These are phyloP conservation scores for Drosophila cardini DNA, from an alignment of 1,140 invertebrate genomes.

Conservation along the genomic window DNA sequence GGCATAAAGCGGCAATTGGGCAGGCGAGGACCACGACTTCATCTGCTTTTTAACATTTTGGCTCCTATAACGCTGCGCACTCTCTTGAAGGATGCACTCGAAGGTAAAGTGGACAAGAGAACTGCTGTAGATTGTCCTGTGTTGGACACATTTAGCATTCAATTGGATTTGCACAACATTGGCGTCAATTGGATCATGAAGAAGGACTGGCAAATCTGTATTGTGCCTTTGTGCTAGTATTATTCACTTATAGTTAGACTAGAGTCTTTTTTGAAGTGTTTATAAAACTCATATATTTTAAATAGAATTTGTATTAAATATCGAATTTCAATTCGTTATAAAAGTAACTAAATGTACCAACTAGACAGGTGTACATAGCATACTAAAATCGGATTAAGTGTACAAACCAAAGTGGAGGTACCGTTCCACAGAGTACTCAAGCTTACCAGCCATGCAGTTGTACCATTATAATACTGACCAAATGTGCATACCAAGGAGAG, in stretches of 20 bases:
- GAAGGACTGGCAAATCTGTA: neutral
- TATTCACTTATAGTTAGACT: neutral
- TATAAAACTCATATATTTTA: neutral
- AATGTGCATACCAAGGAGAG: no score
- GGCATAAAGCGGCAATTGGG: neutral
- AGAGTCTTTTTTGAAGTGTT: neutral
- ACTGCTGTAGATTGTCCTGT: neutral
- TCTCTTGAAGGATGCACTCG: conserved; percentile 19
- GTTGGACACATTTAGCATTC: neutral
- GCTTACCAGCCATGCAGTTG: no score
- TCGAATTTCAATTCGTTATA: no score
- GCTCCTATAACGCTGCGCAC: neutral
- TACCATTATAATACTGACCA: no score
- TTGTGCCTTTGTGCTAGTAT: neutral
- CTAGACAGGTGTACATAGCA: no score
- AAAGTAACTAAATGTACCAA: no score
- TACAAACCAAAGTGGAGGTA: no score
- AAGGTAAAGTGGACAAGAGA: conserved; percentile 4
- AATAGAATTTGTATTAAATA: neutral
- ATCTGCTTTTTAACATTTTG: conserved; percentile 18
- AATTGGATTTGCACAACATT: conserved; percentile 14
- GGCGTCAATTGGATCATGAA: no score
- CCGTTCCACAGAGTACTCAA: no score
- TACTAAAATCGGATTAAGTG: no score
- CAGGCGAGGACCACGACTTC: neutral